These are phyloP conservation scores for Neomicropteryx cornuta DNA, from an alignment of 1,140 invertebrate species.

Conservation along the genomic window DNA sequence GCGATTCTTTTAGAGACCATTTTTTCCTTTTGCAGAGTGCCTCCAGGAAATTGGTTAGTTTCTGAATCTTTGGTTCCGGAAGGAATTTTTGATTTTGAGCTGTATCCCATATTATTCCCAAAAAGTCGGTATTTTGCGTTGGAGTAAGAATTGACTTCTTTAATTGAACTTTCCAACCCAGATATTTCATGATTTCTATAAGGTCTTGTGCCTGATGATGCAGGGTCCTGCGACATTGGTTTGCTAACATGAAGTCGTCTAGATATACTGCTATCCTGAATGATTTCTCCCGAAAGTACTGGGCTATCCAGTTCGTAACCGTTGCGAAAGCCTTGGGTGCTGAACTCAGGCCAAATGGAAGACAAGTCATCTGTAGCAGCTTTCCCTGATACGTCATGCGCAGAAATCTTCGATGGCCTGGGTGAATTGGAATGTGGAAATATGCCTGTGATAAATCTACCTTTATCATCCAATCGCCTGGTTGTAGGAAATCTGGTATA, in stretches of 20 bases:
- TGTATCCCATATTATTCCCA: constrained; percentile 14
- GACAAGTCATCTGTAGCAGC: constrained; percentile 12
- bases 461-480: constrained; percentile 14
- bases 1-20: constrained; percentile 3
- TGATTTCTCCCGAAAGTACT: constrained; percentile 8
- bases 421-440: constrained; percentile 23
- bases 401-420: constrained; percentile 9
- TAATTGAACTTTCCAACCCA: constrained; percentile 15
- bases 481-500: constrained; percentile 8
- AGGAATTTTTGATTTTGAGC: background rate
- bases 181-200: constrained; percentile 6
- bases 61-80: background rate
- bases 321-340: constrained; percentile 7
- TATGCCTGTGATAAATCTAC: constrained; percentile 16
- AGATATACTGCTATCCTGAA: constrained; percentile 12
- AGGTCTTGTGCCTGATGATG: constrained; percentile 4
- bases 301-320: constrained; percentile 12
- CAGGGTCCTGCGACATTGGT: constrained; percentile 3
- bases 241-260: constrained; percentile 8
- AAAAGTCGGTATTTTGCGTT: constrained; percentile 9
- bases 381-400: constrained; percentile 9
- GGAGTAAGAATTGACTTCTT: constrained; percentile 10
- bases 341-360: constrained; percentile 14
- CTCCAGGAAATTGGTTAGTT: background rate
- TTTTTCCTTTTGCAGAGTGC: background rate